Conservation (phyloP, 2,113 vertebrate species). For the Xenopus laevis region DNA sequence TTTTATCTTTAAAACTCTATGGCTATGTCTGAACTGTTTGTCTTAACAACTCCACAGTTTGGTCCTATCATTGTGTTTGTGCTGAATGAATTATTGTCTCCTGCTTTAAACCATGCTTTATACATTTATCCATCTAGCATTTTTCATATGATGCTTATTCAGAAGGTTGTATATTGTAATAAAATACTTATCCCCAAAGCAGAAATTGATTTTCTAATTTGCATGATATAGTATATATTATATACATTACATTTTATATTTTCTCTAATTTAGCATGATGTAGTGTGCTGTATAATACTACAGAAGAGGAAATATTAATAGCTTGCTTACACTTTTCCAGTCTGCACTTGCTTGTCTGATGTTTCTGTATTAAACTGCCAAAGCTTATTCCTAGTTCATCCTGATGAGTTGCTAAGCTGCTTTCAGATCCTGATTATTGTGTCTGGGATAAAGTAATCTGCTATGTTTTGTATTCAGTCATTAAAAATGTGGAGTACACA, state of each 20-base stretch:
- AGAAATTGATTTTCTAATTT: neutral
- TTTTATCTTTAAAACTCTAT: too few relatives aligned
- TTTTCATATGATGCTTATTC: too few relatives aligned
- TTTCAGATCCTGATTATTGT: conserved; percentile 35
- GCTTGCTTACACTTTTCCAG: neutral
- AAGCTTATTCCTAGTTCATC: neutral
- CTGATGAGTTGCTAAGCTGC: conserved; percentile 21
- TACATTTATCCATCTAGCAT: too few relatives aligned
- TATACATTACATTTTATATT: neutral
- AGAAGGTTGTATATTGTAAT: too few relatives aligned
- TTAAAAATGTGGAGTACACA: too few relatives aligned
- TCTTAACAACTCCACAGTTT: too few relatives aligned
- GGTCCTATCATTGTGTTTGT: too few relatives aligned
- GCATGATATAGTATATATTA: neutral
- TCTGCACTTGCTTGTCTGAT: neutral
- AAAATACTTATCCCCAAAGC: too few relatives aligned
- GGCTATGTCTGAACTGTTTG: too few relatives aligned
- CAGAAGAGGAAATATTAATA: neutral
- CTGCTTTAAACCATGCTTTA: too few relatives aligned
- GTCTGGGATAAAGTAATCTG: conserved; percentile 24
- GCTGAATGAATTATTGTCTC: too few relatives aligned
- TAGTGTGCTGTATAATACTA: neutral
- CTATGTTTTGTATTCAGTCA: conserved; percentile 1
- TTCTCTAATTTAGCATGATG: neutral
- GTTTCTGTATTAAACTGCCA: neutral